Conservation (phyloP, 1,140 invertebrate species). For the Brachionus paranguensis region DNA sequence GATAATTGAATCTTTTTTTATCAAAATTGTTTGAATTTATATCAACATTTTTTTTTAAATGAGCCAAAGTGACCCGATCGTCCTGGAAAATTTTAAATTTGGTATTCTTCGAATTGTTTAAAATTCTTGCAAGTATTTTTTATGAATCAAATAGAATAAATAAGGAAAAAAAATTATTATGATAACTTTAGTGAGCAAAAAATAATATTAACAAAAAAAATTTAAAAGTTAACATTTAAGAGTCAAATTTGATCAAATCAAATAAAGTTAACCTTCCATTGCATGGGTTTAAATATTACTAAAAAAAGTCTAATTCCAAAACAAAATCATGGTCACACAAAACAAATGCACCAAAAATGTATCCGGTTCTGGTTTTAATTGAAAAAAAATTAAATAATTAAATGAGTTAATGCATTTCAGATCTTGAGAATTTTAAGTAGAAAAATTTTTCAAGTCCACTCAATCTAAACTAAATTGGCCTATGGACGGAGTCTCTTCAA, state of each 20-base stretch:
- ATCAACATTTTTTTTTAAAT: no score
- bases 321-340: neutral
- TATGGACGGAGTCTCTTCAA: neutral
- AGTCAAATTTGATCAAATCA: neutral
- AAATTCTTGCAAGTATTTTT: no score
- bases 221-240: neutral
- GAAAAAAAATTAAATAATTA: neutral
- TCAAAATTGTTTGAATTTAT: no score
- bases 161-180: neutral
- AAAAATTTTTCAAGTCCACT: no score
- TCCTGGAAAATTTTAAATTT: no score
- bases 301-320: neutral
- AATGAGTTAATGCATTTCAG: neutral
- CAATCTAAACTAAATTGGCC: conserved; percentile 13
- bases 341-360: neutral
- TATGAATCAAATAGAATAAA: neutral
- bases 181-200: neutral
- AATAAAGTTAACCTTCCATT: neutral
- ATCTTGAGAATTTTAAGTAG: neutral
- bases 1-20: no score
- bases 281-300: neutral
- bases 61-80: no score
- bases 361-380: neutral
- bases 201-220: neutral
- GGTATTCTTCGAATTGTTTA: neutral